Conservation (phyloP, 2,888 invertebrate species). For the Andricus quercusramuli region DNA sequence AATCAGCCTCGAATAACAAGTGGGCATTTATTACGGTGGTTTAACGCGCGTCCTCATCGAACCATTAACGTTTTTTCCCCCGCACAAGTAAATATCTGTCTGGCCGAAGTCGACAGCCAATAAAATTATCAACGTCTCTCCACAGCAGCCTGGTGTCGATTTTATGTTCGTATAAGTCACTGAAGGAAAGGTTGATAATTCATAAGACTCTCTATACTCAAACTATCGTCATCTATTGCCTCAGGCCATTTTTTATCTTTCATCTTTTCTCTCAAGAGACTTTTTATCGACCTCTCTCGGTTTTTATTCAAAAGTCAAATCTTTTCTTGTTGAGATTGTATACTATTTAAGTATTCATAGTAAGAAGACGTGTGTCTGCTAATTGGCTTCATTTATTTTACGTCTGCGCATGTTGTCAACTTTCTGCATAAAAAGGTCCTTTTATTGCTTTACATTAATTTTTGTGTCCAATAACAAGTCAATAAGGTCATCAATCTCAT, state of each 20-base stretch:
- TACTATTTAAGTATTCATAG: constrained; percentile 1
- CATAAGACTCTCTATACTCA: constrained; percentile 35
- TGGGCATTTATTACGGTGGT: constrained; percentile 39
- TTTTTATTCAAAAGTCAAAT: background rate
- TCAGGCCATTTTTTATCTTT: constrained; percentile 5
- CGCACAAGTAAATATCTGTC: constrained; percentile 38
- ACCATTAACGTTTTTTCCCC: constrained; percentile 38
- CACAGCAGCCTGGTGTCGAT: constrained; percentile 39
- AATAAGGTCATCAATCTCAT: background rate
- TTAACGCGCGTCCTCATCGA: constrained; percentile 38
- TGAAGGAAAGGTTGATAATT: constrained; percentile 33
- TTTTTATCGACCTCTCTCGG: background rate
- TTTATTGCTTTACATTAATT: constrained; percentile 9
- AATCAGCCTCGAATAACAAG: constrained; percentile 40
- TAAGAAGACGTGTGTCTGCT: background rate
- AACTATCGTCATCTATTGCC: constrained; percentile 25
- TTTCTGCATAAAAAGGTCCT: background rate
- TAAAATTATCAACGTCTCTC: constrained; percentile 40
- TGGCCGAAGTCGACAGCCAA: constrained; percentile 39
- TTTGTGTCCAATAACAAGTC: background rate
- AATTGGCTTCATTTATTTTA: background rate
- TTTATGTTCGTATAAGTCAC: constrained; percentile 39
- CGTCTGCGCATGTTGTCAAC: background rate
- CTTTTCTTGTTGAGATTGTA: background rate
- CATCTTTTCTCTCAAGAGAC: background rate